Base-by-base conservation (phyloP, 2,113 vertebrate species). In the Megalops atlanticus region DNA sequence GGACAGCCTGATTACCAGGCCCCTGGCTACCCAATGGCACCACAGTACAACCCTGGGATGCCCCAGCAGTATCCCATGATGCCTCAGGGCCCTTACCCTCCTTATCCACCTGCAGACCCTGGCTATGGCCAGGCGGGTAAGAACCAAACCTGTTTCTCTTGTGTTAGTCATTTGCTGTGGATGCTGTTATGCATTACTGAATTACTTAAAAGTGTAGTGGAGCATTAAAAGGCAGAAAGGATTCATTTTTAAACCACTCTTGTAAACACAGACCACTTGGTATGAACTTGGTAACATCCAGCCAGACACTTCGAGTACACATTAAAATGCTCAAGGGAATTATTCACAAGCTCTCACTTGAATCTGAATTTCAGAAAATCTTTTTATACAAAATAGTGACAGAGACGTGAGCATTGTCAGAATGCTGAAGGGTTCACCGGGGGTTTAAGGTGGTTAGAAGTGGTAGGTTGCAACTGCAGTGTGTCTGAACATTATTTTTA, bases 61-160 rank as follows among this genome's bases (percentile, higher is more conserved):
- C 90, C 92, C 21, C 87, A 90, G 0, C 94, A 93, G n/a, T 94
- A 93, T 80, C 92, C 92, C 0, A 69, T 93, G 88, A 91, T 95
- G 92, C 88, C 90, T 10, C 92, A 86, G 0, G 91, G 89, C 49
- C 92, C 88, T 0, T 94, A 93, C 43, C 85, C 86, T 3, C 85
- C 86, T 12, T 88, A 91, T 36, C 82, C 85, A 3, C 85, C 90
- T 80, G 45, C 24, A 43, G 92, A 93, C 80, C 91, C 90, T 24
- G 83, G 83, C 12, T 90, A 92, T 85, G 88, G 86, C 77, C 93
- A 94, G 84, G 90, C 72, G 86, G 84, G 94, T 94, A 87, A 90
- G 88, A 82, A 39, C 10, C 45, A 71, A 1, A 71, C 2, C 15
- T 35, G 11, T 18, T 58, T 58, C 21, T 2, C 54, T 58, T 58